These are phyloP conservation scores for Pangasius macronema DNA, from an alignment of 2,797 vertebrate genomes.

Conservation along the genomic window DNA sequence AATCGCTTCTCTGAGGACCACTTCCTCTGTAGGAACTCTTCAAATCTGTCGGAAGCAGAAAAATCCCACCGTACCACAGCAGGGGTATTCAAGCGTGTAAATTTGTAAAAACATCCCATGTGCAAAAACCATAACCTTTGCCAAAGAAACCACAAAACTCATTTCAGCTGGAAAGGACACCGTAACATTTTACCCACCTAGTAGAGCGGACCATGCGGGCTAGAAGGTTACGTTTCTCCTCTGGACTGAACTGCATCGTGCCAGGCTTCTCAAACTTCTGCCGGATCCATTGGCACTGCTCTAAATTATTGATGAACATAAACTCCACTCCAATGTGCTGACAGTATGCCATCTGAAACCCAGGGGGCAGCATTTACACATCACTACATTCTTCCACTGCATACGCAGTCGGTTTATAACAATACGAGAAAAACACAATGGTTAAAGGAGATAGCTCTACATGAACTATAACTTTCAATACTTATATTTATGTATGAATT, in stretches of 20 bases:
- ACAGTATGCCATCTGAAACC: constrained; percentile 82
- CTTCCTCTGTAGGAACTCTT: constrained; percentile 87
- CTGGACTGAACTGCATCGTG: constrained; percentile 83
- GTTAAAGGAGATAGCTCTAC: neutral
- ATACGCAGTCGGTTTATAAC: neutral
- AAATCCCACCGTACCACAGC: neutral
- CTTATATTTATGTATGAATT: neutral
- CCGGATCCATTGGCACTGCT: constrained; percentile 90
- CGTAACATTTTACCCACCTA: constrained; percentile 67
- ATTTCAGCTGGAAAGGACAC: too few relatives aligned
- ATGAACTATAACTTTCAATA: neutral
- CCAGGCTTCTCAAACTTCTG: constrained; percentile 86
- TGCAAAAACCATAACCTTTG: neutral
- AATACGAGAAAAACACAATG: neutral
- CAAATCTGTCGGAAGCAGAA: constrained; percentile 72
- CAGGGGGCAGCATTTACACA: constrained; percentile 9
- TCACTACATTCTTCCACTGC: neutral
- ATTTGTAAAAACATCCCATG: neutral
- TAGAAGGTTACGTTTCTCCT: constrained; percentile 85
- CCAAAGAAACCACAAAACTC: neutral
- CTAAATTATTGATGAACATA: constrained; percentile 91
- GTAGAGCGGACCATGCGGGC: constrained; percentile 85
- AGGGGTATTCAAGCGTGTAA: neutral
- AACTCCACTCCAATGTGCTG: constrained; percentile 89
- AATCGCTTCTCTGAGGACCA: constrained; percentile 91